Evolutionary conservation across 1,140 invertebrate genomes (phyloP), one percentile per base, ranked within the genome.

Genomic region (Platyura marginata): DNA sequence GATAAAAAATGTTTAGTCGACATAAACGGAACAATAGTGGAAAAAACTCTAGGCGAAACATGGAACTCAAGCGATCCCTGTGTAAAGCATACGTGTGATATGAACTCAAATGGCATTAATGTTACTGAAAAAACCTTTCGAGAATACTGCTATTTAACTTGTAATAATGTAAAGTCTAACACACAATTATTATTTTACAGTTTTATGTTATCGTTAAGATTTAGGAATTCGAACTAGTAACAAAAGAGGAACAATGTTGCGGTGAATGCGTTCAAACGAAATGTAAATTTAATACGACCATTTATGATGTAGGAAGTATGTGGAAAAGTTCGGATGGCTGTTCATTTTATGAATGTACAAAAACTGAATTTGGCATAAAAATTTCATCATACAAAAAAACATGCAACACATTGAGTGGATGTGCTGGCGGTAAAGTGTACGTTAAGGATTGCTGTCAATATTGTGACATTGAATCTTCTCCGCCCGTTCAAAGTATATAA

Each of bases 321-420:
- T 61, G 59, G 59, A 57, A 58, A 33, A 58, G 53, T 13, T 42
- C 52, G 10, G 55, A 52, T 37, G 54, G 56, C 25, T 61, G 59
- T 40, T 58, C 53, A 1, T 35, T 61, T 13, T 35, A 53, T 25
- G 56, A 61, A 39, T 61, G 59, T 36, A 44, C 42, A 1, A 47
- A 52, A 9, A 23, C 49, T 16, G 45, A 40, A 1, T 52, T 47
- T 41, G 52, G 51, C 2, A 23, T 39, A 15, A 47, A 47, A 5
- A 49, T 61, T 18, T 53, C 55, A 19, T 48, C 48, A n/a, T 61
- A 55, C 41, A 43, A 51, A n/a, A 53, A 56, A 18, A 48, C 38
- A 5, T 61, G 59, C 44, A 51, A 50, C 0, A 48, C 47, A 0
- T 21, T 61, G 22, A 45, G 42, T n/a, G 46, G 57, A 13, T 61